Base-by-base conservation (phyloP, 2,888 invertebrate species). In the Epicampocera succincta region DNA sequence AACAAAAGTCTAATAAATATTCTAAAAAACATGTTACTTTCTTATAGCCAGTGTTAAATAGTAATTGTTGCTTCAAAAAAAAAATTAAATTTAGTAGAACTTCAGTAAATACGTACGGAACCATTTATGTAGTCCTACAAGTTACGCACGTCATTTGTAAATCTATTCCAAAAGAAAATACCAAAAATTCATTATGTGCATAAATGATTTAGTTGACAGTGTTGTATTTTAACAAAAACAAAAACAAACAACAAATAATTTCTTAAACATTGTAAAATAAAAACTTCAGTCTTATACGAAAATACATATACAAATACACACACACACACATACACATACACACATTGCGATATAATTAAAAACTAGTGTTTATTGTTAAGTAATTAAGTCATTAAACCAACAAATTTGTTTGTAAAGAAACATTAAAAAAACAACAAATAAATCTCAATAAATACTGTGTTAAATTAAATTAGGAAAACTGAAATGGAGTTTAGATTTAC, bases 351-450 rank as follows among this genome's bases (percentile, higher is more conserved):
- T 65, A 69, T 74, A 61, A 74, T 50, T 74, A 74, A 40, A 60
- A 12, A 71, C 4, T 69, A 82, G 66, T 78, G 71, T 74, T 78
- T 63, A 69, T 73, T 82, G 82, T 82, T 82, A 82, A 82, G 81
- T 40, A 77, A 72, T 73, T 77, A 73, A 77, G 81, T 54, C 11
- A 65, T 50, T 38, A 56, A n/a, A n/a, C n/a, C n/a, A n/a, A n/a
- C n/a, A n/a, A 76, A 56, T 61, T 42, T 78, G 75, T 75, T 78
- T 82, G 78, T 82, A 82, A 82, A 50, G 66, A 52, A 66, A 68
- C 3, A 74, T 66, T 17, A 65, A 66, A 65, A 15, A 76, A 60
- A 76, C 21, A 12, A 52, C 29, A 61, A 68, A 66, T 58, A 58
- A 65, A 75, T 65, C 52, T 71, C 65, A 71, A 82, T 78, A 54